Evolutionary conservation across 2,113 vertebrate genomes (phyloP), one percentile per base, ranked within the genome.

Genomic region (Burhinus oedicnemus): DNA sequence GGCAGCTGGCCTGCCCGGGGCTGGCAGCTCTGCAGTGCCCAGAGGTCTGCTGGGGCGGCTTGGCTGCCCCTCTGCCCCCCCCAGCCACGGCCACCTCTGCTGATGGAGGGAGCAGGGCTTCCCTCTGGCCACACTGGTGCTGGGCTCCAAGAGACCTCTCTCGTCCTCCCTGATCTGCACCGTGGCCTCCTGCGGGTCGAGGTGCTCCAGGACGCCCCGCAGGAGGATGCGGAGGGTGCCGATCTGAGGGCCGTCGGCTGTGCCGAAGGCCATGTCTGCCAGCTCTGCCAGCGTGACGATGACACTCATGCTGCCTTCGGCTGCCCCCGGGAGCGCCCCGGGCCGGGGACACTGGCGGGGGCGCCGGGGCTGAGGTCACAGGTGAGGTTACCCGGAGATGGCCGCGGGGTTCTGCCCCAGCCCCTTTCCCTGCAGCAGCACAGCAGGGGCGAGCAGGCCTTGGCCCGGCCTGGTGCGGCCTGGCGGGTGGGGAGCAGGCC

Each of bases 141-240:
- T n/a, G 22, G 93, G 78, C 58, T 94, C 91, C 25, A 95, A 90
- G 49, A 97, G 97, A 26, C 94, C 95, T 49, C 89, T 32, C 66
- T 96, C 95, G 0, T 95, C 94, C 30, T 91, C 94, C 0, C 93
- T 70, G 34, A 92, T 44, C 12, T 40, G 90, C 26, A 65, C 94
- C 26, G 25, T 18, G 13, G 89, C 68, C 4, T 98, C 77, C 1
- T 54, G 72, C 16, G 97, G 57, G 7, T 90, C 45, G 27, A 97
- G 87, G n/a, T 97, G 96, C 6, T 98, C 97, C 88, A 97, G 81
- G 36, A 98, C 85, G 38, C 97, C 88, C 0, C 96, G 96, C 15
- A 97, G 89, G 55, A 98, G 68, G 11, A 96, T 54, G 11, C 97
- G 95, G 58, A 98, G 94, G 62, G 96, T 92, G 6, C 93, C 82